These are phyloP conservation scores for Sigmodon hispidus DNA, from an alignment of 2,113 vertebrate species.

Conservation along the genomic window DNA sequence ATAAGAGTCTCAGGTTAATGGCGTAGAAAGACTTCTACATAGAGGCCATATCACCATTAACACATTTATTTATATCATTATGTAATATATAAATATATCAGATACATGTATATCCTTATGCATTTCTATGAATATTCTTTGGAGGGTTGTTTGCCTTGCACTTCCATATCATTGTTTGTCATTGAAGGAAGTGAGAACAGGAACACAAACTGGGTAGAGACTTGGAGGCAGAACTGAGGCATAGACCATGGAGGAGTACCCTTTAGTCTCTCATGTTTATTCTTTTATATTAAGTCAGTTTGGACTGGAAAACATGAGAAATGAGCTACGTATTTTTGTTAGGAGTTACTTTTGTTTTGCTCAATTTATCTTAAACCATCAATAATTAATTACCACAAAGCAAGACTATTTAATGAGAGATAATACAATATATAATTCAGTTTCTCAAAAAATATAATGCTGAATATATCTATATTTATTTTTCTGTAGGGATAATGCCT, in stretches of 20 bases:
- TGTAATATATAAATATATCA: too few relatives aligned
- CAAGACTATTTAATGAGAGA: background rate
- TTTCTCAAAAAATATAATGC: background rate
- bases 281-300: background rate
- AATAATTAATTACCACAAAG: background rate
- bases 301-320: background rate
- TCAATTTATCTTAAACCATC: background rate
- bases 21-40: background rate
- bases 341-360: background rate
- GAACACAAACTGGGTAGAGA: background rate
- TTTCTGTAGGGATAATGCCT: background rate
- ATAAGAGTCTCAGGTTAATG: background rate
- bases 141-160: background rate
- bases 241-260: background rate
- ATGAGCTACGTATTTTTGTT: background rate
- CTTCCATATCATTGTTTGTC: background rate
- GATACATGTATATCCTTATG: background rate
- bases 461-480: background rate
- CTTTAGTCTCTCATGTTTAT: background rate
- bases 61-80: background rate
- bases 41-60: background rate
- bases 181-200: background rate
- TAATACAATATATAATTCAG: background rate
- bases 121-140: background rate
- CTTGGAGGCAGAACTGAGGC: too few relatives aligned